These are phyloP conservation scores for Heliconius ethilla DNA, from an alignment of 2,888 invertebrate species.

Conservation along the genomic window DNA sequence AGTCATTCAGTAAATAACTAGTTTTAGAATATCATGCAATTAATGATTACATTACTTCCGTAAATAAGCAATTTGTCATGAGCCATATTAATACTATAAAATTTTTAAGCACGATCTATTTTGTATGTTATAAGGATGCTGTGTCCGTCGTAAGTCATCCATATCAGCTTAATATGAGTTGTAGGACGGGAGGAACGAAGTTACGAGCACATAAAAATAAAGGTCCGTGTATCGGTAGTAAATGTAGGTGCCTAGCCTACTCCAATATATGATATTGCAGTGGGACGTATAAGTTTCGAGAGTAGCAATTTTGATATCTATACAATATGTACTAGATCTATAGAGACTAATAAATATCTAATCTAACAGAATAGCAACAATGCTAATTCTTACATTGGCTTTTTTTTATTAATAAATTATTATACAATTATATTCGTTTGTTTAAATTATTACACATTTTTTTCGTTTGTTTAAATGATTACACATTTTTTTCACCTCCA, in stretches of 20 bases:
- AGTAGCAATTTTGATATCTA: neutral
- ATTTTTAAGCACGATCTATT: neutral
- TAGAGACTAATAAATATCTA: neutral
- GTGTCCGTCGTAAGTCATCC: constrained; percentile 9
- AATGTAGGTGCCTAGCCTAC: constrained; percentile 22
- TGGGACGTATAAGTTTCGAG: neutral
- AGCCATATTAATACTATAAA: neutral
- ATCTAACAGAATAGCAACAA: neutral
- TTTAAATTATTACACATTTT: no score
- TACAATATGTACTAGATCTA: neutral
- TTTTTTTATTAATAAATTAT: neutral
- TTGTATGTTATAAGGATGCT: neutral
- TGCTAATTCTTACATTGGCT: neutral
- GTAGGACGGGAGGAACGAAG: constrained; percentile 12
- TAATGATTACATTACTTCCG: neutral
- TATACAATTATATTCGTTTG: neutral
- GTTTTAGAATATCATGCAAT: neutral
- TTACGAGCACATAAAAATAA: constrained; percentile 30
- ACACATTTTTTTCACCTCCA: no score
- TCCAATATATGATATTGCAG: constrained; percentile 18
- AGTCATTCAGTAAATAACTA: neutral
- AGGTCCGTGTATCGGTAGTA: constrained; percentile 26
- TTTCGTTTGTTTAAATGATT: no score
- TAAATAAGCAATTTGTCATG: neutral
- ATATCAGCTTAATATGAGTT: constrained; percentile 12